Percentiles rank a stretch among this genome's conserved stretches.
These are phyloP conservation scores for Cricetomys ansorgei DNA, from an alignment of 2,113 vertebrate genomes.

Conservation along the genomic window DNA sequence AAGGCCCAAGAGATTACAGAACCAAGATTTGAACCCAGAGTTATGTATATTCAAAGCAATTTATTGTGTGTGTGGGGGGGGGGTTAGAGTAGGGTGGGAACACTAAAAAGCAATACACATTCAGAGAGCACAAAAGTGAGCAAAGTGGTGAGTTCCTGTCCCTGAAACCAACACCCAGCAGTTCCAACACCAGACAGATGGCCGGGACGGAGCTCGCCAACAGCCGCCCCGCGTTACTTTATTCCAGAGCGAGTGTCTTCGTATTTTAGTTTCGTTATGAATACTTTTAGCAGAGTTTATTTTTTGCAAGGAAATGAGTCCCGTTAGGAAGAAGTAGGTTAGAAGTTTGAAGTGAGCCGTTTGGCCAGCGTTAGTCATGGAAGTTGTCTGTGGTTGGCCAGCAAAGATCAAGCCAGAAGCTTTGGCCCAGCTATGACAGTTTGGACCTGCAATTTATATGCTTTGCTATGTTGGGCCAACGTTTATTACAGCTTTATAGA, in stretches of 20 bases:
- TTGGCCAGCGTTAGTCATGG: neutral
- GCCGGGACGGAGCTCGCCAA: neutral
- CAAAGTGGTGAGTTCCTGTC: neutral
- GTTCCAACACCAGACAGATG: slow-evolving; percentile 54
- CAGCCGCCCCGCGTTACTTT: neutral
- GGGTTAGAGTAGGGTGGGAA: too few relatives aligned
- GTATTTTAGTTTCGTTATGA: slow-evolving; percentile 47
- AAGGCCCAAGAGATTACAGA: neutral
- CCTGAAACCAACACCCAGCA: neutral
- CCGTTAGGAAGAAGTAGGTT: slow-evolving; percentile 55
- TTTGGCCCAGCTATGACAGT: neutral
- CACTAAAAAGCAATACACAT: neutral
- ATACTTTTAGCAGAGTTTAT: slow-evolving; percentile 56
- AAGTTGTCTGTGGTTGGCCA: slow-evolving; percentile 49
- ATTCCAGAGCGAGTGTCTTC: slow-evolving; percentile 16
- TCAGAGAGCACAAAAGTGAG: neutral
- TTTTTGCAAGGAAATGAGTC: slow-evolving; percentile 42
- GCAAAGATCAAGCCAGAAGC: slow-evolving; percentile 4
- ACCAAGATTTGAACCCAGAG: slow-evolving; percentile 36
- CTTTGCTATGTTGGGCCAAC: neutral
- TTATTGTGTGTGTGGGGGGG: neutral
- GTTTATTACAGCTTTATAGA: neutral
- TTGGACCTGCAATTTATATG: neutral
- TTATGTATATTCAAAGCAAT: neutral
- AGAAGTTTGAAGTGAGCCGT: slow-evolving; percentile 64